A percentile compares a stretch with the other conserved stretches of the same genome.
Evolutionary conservation across 1,140 invertebrate genomes (phyloP).

Genomic region (Psix sp.): DNA sequence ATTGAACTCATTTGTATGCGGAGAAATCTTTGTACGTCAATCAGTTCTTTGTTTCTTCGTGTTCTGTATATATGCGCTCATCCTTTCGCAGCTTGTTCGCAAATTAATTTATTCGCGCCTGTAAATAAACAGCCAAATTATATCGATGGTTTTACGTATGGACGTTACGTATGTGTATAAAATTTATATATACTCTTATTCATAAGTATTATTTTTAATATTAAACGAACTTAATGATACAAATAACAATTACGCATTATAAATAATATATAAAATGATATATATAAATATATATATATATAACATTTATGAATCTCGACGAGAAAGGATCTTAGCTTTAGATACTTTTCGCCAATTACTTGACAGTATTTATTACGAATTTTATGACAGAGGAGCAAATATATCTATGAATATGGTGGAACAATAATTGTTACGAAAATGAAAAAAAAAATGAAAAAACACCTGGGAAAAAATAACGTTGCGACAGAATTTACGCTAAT

Average conservation of each 20-base stretch:
- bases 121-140: constrained; percentile 41
- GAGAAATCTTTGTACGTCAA: no score
- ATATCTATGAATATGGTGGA: constrained; percentile 16
- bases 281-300: no score
- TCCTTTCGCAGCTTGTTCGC: constrained; percentile 14
- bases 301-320: constrained; percentile 40
- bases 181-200: constrained; percentile 44
- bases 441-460: constrained; percentile 14
- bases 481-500: constrained; percentile 38
- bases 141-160: constrained; percentile 34
- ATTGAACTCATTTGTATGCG: constrained; percentile 7
- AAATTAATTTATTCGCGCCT: constrained; percentile 44
- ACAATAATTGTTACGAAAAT: constrained; percentile 14
- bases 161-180: constrained; percentile 38
- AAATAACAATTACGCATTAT: constrained; percentile 28
- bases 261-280: constrained; percentile 52
- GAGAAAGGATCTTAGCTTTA: constrained; percentile 43
- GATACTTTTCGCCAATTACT: constrained; percentile 53
- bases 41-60: constrained; percentile 6
- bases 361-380: constrained; percentile 58
- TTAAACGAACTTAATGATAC: constrained; percentile 39
- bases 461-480: constrained; percentile 18
- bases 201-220: constrained; percentile 50
- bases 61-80: constrained; percentile 43
- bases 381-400: constrained; percentile 24